Conservation (phyloP, 35 echinoderm and acorn worm species). For the Diadema setosum region DNA sequence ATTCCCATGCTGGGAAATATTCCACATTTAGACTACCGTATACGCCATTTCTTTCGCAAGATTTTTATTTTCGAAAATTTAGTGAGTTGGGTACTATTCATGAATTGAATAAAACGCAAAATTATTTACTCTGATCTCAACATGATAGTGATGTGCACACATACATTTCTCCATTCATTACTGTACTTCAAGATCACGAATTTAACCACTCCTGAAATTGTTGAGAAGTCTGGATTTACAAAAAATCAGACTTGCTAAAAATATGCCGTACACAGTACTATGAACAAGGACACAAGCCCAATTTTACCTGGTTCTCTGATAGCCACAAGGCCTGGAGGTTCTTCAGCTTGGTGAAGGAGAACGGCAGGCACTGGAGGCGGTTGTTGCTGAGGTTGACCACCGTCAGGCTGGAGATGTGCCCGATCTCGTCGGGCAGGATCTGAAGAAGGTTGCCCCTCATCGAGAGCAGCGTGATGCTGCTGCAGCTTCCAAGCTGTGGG, state of each 20-base stretch:
- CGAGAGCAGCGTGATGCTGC: constrained; percentile 72
- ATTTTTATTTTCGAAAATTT: no score
- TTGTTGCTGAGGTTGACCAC: constrained; percentile 96
- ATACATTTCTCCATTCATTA: no score
- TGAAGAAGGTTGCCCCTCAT: constrained; percentile 71
- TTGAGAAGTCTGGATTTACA: no score
- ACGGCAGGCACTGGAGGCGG: constrained; percentile 79
- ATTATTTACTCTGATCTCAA: no score
- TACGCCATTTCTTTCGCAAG: no score
- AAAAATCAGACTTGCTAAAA: no score
- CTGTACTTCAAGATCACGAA: no score
- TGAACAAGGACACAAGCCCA: neutral
- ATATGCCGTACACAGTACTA: neutral
- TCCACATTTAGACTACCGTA: neutral
- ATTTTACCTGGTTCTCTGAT: constrained; percentile 88
- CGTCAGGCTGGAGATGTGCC: constrained; percentile 60
- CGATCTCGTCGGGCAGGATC: constrained; percentile 81
- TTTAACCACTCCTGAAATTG: neutral
- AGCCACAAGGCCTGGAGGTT: constrained; percentile 90
- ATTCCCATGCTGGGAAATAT: neutral
- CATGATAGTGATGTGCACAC: no score
- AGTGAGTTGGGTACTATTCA: no score
- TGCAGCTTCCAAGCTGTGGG: constrained; percentile 86
- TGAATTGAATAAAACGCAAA: no score
- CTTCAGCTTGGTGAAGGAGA: constrained; percentile 86